Percentiles rank a stretch among this genome's conserved stretches.
phyloP scores from a whole-genome alignment of 2,113 vertebrate species.

The Daboia siamensis region DNA sequence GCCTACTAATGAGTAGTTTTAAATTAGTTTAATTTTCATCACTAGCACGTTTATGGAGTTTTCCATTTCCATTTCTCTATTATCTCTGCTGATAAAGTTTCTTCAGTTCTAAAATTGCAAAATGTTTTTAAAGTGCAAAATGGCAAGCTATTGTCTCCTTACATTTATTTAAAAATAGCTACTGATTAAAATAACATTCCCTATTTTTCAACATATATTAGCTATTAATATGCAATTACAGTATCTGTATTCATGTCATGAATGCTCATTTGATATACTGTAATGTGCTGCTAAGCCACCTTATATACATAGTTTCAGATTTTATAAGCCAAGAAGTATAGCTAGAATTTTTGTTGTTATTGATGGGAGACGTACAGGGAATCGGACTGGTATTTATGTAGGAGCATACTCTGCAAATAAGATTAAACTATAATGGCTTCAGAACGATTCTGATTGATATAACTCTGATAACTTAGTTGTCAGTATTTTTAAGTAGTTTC shows the following conservation, averaged over 20 bases:
- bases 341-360: not conserved
- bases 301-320: not conserved
- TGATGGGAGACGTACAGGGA: not conserved
- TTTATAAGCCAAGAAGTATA: not conserved
- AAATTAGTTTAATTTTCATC: not conserved
- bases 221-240: slow-evolving; percentile 16
- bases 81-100: not conserved
- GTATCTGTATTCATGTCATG: slow-evolving; percentile 5
- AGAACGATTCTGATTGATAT: slow-evolving; percentile 24
- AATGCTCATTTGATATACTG: not conserved
- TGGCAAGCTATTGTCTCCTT: slow-evolving; percentile 37
- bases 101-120: slow-evolving; percentile 12
- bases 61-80: not conserved
- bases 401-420: not conserved
- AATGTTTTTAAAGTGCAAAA: slow-evolving; percentile 29
- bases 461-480: slow-evolving; percentile 39
- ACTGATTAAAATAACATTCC: slow-evolving; percentile 13
- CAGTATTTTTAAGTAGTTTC: slow-evolving; percentile 52
- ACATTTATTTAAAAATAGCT: slow-evolving; percentile 16
- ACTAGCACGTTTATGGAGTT: not conserved
- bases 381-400: not conserved
- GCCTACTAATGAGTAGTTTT: not conserved
- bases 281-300: not conserved
- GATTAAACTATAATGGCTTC: not conserved
- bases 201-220: slow-evolving; percentile 36